phyloP scores from a whole-genome alignment of 2,888 invertebrate species.

The Athalia cordata region DNA sequence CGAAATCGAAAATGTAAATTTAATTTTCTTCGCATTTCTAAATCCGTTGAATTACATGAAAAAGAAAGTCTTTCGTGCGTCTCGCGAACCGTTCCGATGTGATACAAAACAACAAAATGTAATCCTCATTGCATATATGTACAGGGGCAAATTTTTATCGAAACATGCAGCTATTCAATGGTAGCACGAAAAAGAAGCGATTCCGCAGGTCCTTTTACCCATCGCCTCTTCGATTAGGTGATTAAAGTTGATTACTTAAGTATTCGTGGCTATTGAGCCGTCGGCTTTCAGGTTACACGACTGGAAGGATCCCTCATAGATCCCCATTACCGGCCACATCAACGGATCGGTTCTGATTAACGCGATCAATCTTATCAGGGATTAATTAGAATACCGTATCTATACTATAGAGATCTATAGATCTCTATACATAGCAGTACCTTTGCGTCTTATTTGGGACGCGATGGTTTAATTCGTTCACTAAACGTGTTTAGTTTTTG shows the following conservation, averaged over 20 bases:
- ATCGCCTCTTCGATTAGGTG: conserved; percentile 6
- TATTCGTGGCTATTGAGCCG: background rate
- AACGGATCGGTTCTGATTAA: conserved; percentile 8
- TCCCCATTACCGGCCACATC: background rate
- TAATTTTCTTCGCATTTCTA: background rate
- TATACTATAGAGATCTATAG: background rate
- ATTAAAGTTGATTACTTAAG: conserved; percentile 16
- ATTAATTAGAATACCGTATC: conserved; percentile 22
- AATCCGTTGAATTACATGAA: too few species aligned
- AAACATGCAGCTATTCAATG: too few species aligned
- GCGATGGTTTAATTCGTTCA: background rate
- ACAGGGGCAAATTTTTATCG: too few species aligned
- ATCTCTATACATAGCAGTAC: too few species aligned
- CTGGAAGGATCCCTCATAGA: too few species aligned
- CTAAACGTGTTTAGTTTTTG: background rate
- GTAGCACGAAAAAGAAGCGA: background rate
- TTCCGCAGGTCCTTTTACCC: background rate
- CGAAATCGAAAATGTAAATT: background rate
- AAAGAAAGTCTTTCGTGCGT: background rate
- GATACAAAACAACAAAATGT: background rate
- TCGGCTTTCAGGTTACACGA: background rate
- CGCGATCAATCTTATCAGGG: background rate
- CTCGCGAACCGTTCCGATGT: background rate
- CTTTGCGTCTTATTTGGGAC: too few species aligned
- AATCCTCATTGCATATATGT: background rate